Percentiles rank a stretch among this genome's conserved stretches.
phyloP scores from a whole-genome alignment of 1,140 invertebrate species.

The Polypedilum vanderplanki region DNA sequence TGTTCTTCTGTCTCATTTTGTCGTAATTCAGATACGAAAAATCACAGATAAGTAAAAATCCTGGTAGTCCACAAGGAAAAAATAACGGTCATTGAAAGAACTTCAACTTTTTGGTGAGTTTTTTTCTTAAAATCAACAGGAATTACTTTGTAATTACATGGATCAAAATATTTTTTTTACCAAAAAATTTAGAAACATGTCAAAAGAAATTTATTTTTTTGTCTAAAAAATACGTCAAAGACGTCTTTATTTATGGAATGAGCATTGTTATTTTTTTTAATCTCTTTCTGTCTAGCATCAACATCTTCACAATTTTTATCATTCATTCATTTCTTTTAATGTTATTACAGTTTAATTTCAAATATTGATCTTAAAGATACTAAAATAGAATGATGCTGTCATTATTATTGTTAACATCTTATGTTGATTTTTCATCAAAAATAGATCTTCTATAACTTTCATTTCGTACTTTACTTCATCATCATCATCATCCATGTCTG shows the following conservation, averaged over 20 bases:
- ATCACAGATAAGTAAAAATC: no score
- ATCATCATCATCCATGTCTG: slow-evolving; percentile 15
- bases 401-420: background rate
- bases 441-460: background rate
- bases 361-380: slow-evolving; percentile 25
- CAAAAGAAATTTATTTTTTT: no score
- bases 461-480: background rate
- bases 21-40: no score
- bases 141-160: no score
- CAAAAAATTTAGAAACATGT: no score
- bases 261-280: background rate
- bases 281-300: background rate
- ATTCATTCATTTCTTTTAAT: background rate
- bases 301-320: background rate
- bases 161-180: no score
- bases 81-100: no score
- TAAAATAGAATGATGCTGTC: background rate
- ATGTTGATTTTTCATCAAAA: slow-evolving; percentile 9
- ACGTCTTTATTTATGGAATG: no score
- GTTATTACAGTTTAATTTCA: slow-evolving; percentile 1
- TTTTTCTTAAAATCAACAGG: no score
- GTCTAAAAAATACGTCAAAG: no score
- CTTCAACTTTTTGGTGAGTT: no score
- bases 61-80: no score
- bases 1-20: background rate